These are phyloP conservation scores for Lepisosteus osseus DNA, from an alignment of 2,113 vertebrate species.

Conservation along the genomic window DNA sequence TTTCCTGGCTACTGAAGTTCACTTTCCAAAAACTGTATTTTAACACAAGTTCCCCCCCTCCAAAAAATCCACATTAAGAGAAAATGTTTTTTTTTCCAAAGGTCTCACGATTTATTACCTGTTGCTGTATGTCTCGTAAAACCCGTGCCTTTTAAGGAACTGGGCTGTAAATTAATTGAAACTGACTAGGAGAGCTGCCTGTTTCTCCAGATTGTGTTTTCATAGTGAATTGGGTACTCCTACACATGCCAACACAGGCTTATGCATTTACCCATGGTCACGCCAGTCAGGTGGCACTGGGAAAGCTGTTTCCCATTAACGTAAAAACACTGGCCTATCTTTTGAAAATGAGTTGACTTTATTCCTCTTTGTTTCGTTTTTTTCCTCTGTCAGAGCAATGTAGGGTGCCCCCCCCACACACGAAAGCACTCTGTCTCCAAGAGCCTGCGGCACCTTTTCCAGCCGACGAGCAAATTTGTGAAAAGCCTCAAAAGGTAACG, in stretches of 20 bases:
- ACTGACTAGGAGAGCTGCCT: neutral
- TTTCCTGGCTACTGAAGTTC: no score
- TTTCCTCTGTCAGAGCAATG: conserved; percentile 66
- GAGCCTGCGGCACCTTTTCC: conserved; percentile 88
- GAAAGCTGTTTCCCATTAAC: no score
- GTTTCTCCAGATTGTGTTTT: conserved; percentile 9
- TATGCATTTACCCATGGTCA: neutral
- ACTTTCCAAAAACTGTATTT: no score
- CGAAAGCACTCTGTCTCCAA: conserved; percentile 88
- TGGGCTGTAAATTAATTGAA: conserved; percentile 1
- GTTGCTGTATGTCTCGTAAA: neutral
- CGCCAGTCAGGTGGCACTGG: no score
- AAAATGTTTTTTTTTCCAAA: neutral
- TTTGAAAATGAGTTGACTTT: conserved; percentile 1
- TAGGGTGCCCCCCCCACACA: conserved; percentile 74
- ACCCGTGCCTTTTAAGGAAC: neutral
- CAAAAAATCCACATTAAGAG: neutral
- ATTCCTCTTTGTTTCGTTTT: neutral
- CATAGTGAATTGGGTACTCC: neutral
- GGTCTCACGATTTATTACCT: neutral
- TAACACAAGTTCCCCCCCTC: neutral
- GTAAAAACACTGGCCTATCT: neutral
- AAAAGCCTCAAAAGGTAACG: conserved; percentile 83
- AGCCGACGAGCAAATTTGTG: conserved; percentile 82
- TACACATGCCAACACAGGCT: neutral